phyloP scores from a whole-genome alignment of 2,113 vertebrate genomes.

The Erpornis zantholeuca region DNA sequence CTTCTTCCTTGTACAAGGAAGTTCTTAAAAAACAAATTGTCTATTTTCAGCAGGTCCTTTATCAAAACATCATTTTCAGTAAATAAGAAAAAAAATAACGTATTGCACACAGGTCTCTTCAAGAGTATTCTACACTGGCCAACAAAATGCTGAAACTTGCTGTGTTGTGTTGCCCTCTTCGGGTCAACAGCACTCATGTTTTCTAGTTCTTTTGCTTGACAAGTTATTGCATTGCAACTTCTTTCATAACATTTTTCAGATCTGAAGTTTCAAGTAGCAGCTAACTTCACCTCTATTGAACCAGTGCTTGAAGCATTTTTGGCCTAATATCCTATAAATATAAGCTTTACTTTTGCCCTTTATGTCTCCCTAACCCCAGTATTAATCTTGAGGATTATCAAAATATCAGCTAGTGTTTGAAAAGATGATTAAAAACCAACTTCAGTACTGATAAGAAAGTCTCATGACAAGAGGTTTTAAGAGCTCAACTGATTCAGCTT shows the following conservation, averaged over 20 bases:
- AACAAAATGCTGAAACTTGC: not conserved
- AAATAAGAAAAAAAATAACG: not conserved
- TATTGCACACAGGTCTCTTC: not conserved
- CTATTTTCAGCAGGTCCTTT: not conserved
- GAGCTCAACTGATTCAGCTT: not conserved
- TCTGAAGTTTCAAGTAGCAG: not conserved
- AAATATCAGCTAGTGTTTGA: not conserved
- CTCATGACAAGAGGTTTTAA: not conserved
- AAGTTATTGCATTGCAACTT: not conserved
- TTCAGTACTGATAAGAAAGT: not conserved
- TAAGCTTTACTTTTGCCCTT: not conserved
- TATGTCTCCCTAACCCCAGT: not conserved
- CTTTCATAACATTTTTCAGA: not conserved
- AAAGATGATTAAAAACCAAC: not conserved
- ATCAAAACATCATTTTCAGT: not conserved
- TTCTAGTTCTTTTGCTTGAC: not conserved
- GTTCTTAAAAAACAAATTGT: not conserved
- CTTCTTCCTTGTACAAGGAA: not conserved
- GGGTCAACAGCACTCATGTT: not conserved
- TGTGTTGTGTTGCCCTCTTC: slow-evolving; percentile 60
- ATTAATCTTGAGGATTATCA: not conserved
- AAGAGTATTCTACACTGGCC: not conserved
- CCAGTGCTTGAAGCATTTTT: not conserved
- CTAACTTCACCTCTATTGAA: not conserved
- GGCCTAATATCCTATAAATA: not conserved